These are phyloP conservation scores for Diglossa brunneiventris DNA, from an alignment of 2,113 vertebrate species.

Conservation along the genomic window DNA sequence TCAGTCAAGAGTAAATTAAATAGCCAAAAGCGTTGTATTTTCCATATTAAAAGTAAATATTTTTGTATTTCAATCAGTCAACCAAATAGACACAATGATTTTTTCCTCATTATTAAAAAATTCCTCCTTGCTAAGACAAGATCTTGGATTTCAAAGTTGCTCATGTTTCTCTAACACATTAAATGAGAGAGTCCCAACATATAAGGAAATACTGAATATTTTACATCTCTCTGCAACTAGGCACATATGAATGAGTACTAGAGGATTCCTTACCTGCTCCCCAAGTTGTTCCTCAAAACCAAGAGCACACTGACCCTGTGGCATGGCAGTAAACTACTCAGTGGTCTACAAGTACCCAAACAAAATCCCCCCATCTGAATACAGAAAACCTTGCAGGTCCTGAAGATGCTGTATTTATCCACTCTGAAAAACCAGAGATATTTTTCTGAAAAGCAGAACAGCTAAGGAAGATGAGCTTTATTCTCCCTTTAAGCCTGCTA, in stretches of 20 bases:
- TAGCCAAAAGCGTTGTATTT: background rate
- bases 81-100: accelerated
- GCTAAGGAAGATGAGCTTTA: background rate
- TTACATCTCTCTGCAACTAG: background rate
- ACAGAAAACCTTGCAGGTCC: background rate
- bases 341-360: background rate
- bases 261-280: background rate
- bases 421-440: background rate
- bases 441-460: background rate
- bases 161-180: background rate
- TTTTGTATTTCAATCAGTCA: background rate
- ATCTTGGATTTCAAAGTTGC: background rate
- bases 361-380: background rate
- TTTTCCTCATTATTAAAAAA: background rate
- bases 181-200: background rate
- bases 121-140: background rate
- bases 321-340: background rate
- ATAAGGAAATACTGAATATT: background rate
- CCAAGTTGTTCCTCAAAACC: background rate
- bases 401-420: background rate
- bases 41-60: background rate
- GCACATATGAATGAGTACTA: background rate
- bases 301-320: accelerated
- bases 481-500: background rate
- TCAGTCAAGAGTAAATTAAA: background rate